These are phyloP conservation scores for Poecilia wingei DNA, from an alignment of 2,797 vertebrate genomes.

Conservation along the genomic window DNA sequence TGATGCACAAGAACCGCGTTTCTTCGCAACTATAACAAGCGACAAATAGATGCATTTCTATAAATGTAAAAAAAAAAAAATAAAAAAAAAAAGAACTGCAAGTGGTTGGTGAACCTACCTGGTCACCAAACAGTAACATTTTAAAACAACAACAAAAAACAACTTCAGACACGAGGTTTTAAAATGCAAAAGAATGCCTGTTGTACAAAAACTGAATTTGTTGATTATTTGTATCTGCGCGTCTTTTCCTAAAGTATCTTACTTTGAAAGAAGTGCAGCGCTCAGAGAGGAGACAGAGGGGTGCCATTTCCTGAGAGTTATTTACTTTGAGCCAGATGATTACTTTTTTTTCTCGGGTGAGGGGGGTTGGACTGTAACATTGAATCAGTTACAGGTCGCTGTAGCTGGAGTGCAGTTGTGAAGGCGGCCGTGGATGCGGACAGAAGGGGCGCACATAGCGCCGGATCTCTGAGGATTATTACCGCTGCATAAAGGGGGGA, in stretches of 20 bases:
- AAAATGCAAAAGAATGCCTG: no score
- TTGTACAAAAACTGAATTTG: no score
- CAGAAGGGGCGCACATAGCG: conserved; percentile 73
- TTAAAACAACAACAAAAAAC: no score
- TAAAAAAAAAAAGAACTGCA: not conserved
- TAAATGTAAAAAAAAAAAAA: not conserved
- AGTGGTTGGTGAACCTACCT: not conserved
- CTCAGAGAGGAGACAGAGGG: conserved; percentile 44
- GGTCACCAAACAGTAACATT: not conserved
- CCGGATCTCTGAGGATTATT: conserved; percentile 76
- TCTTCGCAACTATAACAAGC: not conserved
- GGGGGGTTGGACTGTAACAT: conserved; percentile 90
- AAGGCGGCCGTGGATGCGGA: conserved; percentile 80
- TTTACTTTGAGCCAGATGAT: conserved; percentile 96
- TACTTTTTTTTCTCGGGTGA: conserved; percentile 66
- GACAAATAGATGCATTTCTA: not conserved
- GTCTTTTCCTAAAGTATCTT: conserved; percentile 76
- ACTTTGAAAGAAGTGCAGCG: conserved; percentile 84
- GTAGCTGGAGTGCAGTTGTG: conserved; percentile 84
- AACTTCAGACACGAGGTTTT: not conserved
- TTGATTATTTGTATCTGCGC: no score
- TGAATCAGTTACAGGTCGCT: conserved; percentile 94
- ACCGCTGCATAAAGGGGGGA: conserved; percentile 55
- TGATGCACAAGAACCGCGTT: not conserved
- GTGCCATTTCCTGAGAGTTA: conserved; percentile 93